phyloP scores from a whole-genome alignment of 2,113 vertebrate genomes.

The Phodopus roborovskii region DNA sequence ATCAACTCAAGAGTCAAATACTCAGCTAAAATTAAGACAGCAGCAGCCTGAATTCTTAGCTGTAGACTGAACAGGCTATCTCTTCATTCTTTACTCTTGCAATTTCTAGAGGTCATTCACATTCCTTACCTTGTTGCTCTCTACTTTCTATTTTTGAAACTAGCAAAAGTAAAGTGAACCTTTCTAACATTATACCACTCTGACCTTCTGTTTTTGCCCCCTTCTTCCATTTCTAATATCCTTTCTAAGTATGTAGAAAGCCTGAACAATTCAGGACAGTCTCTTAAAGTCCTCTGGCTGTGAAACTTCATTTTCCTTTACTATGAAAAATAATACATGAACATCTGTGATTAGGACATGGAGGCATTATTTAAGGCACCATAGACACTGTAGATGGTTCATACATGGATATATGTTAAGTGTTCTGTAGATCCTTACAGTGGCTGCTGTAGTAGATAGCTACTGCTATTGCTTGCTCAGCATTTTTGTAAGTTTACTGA shows the following conservation, averaged over 20 bases:
- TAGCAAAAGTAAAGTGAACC: not conserved
- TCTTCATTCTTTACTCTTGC: not conserved
- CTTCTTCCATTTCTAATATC: not conserved
- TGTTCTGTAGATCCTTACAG: not conserved
- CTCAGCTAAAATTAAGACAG: not conserved
- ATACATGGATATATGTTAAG: not conserved
- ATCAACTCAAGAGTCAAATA: too few species aligned
- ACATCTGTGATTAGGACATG: not conserved
- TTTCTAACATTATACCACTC: too few species aligned
- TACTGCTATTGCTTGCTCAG: not conserved
- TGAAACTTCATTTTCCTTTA: not conserved
- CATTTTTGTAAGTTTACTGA: not conserved
- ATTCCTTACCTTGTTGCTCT: not conserved
- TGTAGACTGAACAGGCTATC: not conserved
- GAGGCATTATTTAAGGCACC: not conserved
- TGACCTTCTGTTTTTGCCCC: not conserved
- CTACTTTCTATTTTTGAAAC: not conserved
- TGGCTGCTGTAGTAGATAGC: not conserved
- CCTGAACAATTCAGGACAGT: not conserved
- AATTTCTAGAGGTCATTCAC: not conserved
- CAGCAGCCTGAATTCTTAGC: not conserved
- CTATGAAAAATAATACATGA: not conserved
- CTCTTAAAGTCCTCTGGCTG: not conserved
- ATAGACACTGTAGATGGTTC: not conserved
- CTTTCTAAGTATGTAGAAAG: not conserved